Percentiles rank a stretch among this genome's conserved stretches.
Evolutionary conservation across 2,888 invertebrate genomes (phyloP).

Genomic region (Melikaiella ostensackeni): DNA sequence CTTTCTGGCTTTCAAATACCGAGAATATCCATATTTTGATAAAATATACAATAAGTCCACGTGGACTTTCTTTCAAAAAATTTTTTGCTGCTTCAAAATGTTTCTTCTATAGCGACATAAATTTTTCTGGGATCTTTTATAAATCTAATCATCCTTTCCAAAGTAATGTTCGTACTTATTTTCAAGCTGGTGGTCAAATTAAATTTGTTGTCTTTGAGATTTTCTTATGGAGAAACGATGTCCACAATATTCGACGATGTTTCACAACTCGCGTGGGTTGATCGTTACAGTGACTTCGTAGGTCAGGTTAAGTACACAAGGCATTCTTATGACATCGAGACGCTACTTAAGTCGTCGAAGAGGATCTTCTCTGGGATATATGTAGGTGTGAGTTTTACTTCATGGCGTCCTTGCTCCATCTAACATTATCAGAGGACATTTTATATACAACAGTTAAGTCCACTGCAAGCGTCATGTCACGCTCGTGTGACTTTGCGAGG

Average conservation of each 20-base stretch:
- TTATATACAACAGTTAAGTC: constrained; percentile 53
- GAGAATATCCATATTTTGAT: too few relatives aligned
- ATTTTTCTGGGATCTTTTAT: too few relatives aligned
- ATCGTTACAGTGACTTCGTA: constrained; percentile 41
- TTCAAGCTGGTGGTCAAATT: too few relatives aligned
- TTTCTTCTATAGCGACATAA: too few relatives aligned
- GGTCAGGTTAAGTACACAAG: constrained; percentile 21
- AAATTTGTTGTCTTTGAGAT: background rate
- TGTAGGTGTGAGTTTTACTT: constrained; percentile 57
- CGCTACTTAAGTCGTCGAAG: constrained; percentile 54
- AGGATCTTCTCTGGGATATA: constrained; percentile 47
- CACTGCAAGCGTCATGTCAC: constrained; percentile 58
- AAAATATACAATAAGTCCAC: too few relatives aligned
- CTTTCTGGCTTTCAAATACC: too few relatives aligned
- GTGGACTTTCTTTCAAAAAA: too few relatives aligned
- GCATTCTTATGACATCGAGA: constrained; percentile 57
- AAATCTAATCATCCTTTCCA: too few relatives aligned
- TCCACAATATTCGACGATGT: background rate
- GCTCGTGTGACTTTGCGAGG: constrained; percentile 55
- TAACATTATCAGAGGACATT: constrained; percentile 61
- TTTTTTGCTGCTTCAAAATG: too few relatives aligned
- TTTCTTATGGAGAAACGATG: background rate
- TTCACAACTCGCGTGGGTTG: constrained; percentile 13
- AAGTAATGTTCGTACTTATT: too few relatives aligned
- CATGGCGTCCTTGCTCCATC: constrained; percentile 67